Conservation (phyloP, 2,113 vertebrate genomes). For the Martes martes region DNA sequence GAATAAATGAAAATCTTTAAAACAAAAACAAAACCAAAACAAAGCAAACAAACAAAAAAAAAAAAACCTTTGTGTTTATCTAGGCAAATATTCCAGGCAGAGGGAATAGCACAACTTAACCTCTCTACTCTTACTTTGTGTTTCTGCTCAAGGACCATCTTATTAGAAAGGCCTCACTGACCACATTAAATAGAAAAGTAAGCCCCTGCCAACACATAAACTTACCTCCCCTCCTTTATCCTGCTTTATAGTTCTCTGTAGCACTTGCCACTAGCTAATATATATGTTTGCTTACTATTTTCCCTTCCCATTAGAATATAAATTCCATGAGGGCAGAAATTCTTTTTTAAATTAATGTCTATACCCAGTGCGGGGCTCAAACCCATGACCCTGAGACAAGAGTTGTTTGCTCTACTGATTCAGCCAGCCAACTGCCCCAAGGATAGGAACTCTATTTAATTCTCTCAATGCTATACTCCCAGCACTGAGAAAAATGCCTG, state of each 20-base stretch:
- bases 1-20: too few species aligned
- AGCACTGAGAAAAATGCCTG: neutral
- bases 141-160: neutral
- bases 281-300: neutral
- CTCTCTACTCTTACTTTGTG: neutral
- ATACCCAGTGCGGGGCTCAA: neutral
- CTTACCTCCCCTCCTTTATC: neutral
- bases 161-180: neutral
- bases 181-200: neutral
- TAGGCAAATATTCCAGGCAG: neutral
- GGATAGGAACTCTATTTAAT: neutral
- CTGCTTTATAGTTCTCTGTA: neutral
- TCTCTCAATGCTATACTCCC: neutral
- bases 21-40: too few species aligned
- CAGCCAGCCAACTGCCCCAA: neutral
- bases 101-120: neutral
- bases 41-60: neutral
- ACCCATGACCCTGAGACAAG: neutral
- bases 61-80: neutral
- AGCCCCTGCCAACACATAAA: neutral
- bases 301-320: neutral
- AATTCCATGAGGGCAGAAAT: neutral
- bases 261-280: neutral
- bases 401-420: neutral
- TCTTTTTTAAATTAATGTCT: neutral